Base-by-base conservation (phyloP, 2,888 invertebrate genomes). In the Gnatocerus cornutus region DNA sequence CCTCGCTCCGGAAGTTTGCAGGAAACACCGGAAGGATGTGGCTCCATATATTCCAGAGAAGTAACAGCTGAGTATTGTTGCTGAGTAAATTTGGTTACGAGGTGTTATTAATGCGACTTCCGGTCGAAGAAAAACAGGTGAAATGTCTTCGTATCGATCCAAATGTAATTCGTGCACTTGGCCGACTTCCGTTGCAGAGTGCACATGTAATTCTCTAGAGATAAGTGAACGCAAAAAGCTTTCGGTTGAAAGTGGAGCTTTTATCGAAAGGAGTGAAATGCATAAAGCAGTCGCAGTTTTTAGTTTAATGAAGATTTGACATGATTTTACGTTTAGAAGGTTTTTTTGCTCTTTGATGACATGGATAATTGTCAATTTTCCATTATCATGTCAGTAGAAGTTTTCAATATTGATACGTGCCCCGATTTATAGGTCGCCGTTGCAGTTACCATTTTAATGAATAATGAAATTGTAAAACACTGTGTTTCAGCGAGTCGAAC, bases 1-100 rank as follows among this genome's bases (percentile, higher is more conserved):
- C 69, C 70, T 73, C 27, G n/a, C 21, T 29, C 9, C 48, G 48
- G 75, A 73, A 71, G 74, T 71, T 46, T 70, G 73, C 69, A 71
- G 73, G 67, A 74, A 73, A 55, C 69, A 62, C 71, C 69, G 75
- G 74, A 75, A 75, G 75, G 75, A 75, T 75, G 75, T 74, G 68
- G 71, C 68, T 68, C 65, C 72, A 71, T 75, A 73, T 72, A 74
- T 74, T 75, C 72, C 72, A 71, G 74, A 71, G 71, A 71, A 73
- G 74, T 71, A 72, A 72, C 74, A 75, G 69, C 74, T 71, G 65
- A 65, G 46, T 72, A 74, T 75, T 75, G 75, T 75, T 72, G 68
- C 71, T 71, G 55, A 71, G 71, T 70, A 69, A 72, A 74, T 73
- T 73, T 65, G 48, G 33, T 43, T 27, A 48, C 41, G 30, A 45